phyloP scores from a whole-genome alignment of 2,113 vertebrate species.

The Kryptolebias marmoratus region DNA sequence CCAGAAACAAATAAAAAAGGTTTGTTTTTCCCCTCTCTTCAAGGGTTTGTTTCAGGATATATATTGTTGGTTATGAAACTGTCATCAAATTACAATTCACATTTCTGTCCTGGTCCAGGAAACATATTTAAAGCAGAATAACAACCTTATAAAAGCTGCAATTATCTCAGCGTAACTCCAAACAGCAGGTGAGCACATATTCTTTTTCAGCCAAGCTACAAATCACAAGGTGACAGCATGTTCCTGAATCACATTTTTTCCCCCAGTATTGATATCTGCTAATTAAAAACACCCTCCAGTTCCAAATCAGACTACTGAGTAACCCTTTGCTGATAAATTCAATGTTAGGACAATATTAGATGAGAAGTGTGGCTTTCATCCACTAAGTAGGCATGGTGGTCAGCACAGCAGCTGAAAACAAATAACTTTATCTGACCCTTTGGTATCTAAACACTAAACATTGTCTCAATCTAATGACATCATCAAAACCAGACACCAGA shows the following conservation, averaged over 20 bases:
- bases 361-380: neutral
- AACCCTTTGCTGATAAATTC: neutral
- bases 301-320: neutral
- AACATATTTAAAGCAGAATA: neutral
- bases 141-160: neutral
- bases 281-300: neutral
- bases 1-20: too few species aligned
- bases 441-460: neutral
- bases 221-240: neutral
- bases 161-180: too few species aligned
- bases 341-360: neutral
- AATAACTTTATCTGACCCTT: constrained; percentile 13
- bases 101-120: neutral
- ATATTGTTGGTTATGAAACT: neutral
- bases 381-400: neutral
- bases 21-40: too few species aligned
- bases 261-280: neutral
- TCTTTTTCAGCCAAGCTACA: too few species aligned
- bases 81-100: neutral
- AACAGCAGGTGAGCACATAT: too few species aligned
- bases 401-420: neutral
- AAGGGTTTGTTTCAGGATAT: too few species aligned
- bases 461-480: neutral
- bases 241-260: too few species aligned
- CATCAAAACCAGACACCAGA: neutral